phyloP scores from a whole-genome alignment of 2,888 invertebrate genomes.

The Halocaridina rubra region DNA sequence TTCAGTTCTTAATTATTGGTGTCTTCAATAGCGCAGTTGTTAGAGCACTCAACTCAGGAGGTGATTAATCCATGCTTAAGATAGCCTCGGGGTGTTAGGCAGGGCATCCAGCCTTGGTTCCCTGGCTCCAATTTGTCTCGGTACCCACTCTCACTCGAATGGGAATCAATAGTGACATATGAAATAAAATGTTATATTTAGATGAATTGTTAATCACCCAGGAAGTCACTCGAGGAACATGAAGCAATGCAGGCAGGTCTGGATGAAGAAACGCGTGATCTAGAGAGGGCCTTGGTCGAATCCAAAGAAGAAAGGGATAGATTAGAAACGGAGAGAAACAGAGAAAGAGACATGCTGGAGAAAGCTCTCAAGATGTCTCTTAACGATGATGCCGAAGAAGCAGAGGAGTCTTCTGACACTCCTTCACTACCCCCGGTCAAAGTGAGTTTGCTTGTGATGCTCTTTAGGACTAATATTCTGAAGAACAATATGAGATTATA shows the following conservation, averaged over 20 bases:
- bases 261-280: constrained; percentile 64
- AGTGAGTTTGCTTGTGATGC: too few species aligned
- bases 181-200: not conserved
- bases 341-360: constrained; percentile 67
- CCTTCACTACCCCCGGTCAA: not conserved
- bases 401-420: not conserved
- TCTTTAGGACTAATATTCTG: too few species aligned
- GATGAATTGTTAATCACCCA: not conserved
- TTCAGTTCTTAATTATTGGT: too few species aligned
- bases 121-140: too few species aligned
- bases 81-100: too few species aligned
- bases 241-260: constrained; percentile 61
- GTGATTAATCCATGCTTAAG: too few species aligned
- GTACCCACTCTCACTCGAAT: not conserved
- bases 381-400: not conserved
- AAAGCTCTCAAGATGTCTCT: constrained; percentile 64
- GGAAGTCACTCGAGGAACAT: constrained; percentile 64
- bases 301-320: constrained; percentile 67
- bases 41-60: too few species aligned
- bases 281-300: constrained; percentile 64
- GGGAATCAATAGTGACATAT: too few species aligned
- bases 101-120: too few species aligned
- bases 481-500: too few species aligned
- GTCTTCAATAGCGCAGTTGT: too few species aligned
- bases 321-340: constrained; percentile 68